Evolutionary conservation across 2,888 invertebrate species (phyloP), one percentile per base, ranked within the genome.

Genomic region (Nemapogon koenigi): DNA sequence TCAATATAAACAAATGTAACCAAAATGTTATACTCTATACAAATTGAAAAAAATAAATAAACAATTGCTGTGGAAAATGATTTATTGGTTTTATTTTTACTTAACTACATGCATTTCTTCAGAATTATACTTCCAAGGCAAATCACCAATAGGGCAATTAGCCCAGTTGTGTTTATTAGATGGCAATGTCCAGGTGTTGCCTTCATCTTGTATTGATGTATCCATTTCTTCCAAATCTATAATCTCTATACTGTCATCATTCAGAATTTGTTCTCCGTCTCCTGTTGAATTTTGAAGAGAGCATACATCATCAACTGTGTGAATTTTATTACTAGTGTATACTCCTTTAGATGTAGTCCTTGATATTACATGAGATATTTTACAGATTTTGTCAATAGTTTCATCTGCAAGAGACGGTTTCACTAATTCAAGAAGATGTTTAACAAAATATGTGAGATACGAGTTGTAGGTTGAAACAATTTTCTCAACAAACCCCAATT

Each of bases 1-100:
- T 70, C 70, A 72, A 70, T 66, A 72, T 72, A 72, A 66, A 62
- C 60, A 68, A 73, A 67, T 76, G 69, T 76, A 76, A 78, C 75
- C 78, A 75, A 75, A 78, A 73, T 69, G 67, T 61, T 60, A 59
- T 60, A 59, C 66, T 66, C 62, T 76, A 76, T 78, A 72, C 73
- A 76, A 72, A 70, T 62, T 68, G 59, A 66, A 65, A 67, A 62
- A 67, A 69, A 62, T n/a, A n/a, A n/a, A n/a, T 56, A 59, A 63
- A 62, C 62, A 72, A 70, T 66, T 71, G 69, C 68, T 72, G 70
- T 70, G 66, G 57, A 62, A 49, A 46, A 39, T 41, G 39, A n/a
- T n/a, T 45, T n/a, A n/a, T 38, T 36, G 43, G 40, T 47, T 53
- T 53, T 17, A 41, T 56, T 49, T 33, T 19, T 18, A 33, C 10